Percentiles rank a stretch among this genome's conserved stretches.
These are phyloP conservation scores for Lycaon pictus DNA, from an alignment of 2,113 vertebrate species.

Conservation along the genomic window DNA sequence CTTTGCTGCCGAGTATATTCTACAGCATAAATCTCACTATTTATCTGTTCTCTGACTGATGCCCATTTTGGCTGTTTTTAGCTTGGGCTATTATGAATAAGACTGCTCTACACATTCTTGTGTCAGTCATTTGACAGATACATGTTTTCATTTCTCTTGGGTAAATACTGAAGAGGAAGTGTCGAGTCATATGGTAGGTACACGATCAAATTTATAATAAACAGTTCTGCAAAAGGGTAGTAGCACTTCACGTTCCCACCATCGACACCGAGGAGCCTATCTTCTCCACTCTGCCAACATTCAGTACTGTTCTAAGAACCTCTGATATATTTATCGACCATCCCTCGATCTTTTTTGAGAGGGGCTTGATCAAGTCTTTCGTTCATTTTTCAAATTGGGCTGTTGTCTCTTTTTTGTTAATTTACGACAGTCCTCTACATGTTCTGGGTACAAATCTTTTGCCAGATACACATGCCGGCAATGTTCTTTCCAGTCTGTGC, in stretches of 20 bases:
- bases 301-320: neutral
- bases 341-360: neutral
- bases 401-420: neutral
- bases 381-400: neutral
- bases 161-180: neutral
- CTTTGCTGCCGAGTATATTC: neutral
- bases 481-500: neutral
- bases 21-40: neutral
- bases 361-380: neutral
- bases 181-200: neutral
- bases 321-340: neutral
- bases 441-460: neutral
- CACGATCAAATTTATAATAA: accelerated
- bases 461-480: neutral
- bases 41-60: neutral
- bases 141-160: neutral
- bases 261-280: accelerated
- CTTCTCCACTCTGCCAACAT: neutral
- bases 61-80: neutral
- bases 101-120: neutral
- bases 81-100: neutral
- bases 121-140: neutral
- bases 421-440: neutral
- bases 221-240: accelerated
- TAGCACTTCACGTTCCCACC: accelerated